Evolutionary conservation across 2,797 vertebrate species (phyloP), one percentile per base, ranked within the genome.

Genomic region (Peromyscus aztecus): DNA sequence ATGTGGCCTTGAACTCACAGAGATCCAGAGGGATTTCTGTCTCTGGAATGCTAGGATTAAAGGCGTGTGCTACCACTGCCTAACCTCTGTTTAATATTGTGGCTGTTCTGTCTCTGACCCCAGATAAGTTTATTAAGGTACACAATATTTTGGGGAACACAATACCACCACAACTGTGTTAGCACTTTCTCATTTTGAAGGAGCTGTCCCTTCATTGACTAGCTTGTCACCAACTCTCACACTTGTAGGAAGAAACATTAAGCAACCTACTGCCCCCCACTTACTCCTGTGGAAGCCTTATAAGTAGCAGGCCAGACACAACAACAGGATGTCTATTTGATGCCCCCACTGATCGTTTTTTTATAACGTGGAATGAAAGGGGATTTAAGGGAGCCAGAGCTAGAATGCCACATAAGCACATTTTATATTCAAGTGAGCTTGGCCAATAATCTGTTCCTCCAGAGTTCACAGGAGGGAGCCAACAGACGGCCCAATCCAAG

Each of bases 351-450:
- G 87, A 71, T 61, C 16, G 29, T 46, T 78, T 85, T 85, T 90
- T 94, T 73, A 46, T 27, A 84, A 91, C 78, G 10, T 14, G 46
- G 78, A 94, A 89, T 46, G 11, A 94, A 91, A 91, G 71, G 84
- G 84, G 80, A 67, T 75, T 82, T 76, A 88, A 90, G 29, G 75
- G 65, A 65, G 11, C 31, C 29, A 49, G n/a, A 27, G 29, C 49
- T 55, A 89, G 87, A 86, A 89, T 61, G 78, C 52, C 43, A 63
- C 63, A n/a, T 78, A 89, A 78, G 37, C 24, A 61, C n/a, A 93
- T 73, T 91, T 96, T 89, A 59, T 49, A 49, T 83, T 73, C 27
- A 89, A 91, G 40, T 87, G 40, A 78, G 27, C 40, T 61, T 27
- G 37, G 55, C 75, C 80, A 89, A 81, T 61, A 78, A 77, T 89